A percentile compares a stretch with the other conserved stretches of the same genome.
phyloP scores from a whole-genome alignment of 2,797 vertebrate genomes.

The Saxicola maurus region DNA sequence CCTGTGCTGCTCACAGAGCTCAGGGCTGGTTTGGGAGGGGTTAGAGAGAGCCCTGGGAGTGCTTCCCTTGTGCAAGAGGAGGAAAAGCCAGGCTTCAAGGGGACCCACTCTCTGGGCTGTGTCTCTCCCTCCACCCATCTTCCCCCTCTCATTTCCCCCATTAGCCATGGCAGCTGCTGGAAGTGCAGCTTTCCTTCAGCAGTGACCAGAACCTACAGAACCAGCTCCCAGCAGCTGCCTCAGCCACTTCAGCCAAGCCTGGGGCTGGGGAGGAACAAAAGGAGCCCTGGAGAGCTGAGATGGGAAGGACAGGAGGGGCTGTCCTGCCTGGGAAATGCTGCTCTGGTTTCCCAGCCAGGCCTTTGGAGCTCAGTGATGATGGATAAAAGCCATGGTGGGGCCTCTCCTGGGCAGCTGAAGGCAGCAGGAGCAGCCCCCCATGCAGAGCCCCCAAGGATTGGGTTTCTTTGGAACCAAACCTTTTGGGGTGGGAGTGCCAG shows the following conservation, averaged over 20 bases:
- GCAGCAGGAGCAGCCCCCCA: neutral
- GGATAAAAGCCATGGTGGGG: conserved; percentile 36
- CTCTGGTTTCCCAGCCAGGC: neutral
- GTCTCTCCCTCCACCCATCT: fast-evolving
- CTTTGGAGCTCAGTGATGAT: neutral
- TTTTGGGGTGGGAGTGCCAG: neutral
- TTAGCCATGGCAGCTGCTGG: neutral
- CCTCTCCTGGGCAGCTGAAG: conserved; percentile 11
- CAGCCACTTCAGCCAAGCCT: neutral
- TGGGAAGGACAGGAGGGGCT: neutral
- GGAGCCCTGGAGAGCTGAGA: neutral
- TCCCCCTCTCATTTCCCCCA: neutral
- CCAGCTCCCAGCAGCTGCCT: conserved; percentile 9
- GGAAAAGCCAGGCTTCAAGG: neutral
- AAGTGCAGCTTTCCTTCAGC: neutral
- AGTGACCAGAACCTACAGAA: fast-evolving
- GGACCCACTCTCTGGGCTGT: neutral
- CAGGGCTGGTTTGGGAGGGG: neutral
- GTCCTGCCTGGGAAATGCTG: neutral
- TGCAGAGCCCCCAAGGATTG: neutral
- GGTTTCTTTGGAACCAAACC: conserved; percentile 41
- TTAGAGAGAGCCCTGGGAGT: neutral
- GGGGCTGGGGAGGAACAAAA: neutral
- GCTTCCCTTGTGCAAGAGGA: neutral
- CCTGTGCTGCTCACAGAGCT: fast-evolving